A percentile compares a stretch with the other conserved stretches of the same genome.
Evolutionary conservation across 1,140 invertebrate species (phyloP).

Genomic region (Leptinotarsa defecta): DNA sequence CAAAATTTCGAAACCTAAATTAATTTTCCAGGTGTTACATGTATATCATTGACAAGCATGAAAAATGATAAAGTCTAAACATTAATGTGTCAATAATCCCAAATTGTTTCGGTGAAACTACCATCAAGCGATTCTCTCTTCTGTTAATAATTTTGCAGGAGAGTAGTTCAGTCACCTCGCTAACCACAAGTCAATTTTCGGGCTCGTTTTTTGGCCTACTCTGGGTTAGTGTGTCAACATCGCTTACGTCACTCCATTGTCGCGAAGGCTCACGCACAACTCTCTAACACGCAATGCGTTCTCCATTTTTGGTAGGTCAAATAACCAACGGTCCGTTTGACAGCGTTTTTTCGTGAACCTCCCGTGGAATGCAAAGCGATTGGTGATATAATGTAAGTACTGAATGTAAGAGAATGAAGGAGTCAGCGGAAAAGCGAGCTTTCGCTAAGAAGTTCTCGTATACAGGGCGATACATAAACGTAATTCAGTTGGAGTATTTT

Average conservation of each 20-base stretch:
- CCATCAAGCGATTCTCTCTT: not conserved
- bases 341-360: not conserved
- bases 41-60: not conserved
- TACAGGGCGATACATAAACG: no score
- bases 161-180: constrained; percentile 22
- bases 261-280: constrained; percentile 9
- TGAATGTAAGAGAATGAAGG: no score
- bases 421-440: no score
- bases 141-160: not conserved
- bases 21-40: not conserved
- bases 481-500: no score
- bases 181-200: constrained; percentile 27
- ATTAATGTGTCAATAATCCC: constrained; percentile 30
- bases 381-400: not conserved
- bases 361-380: not conserved
- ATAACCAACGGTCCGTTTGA: not conserved
- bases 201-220: constrained; percentile 35
- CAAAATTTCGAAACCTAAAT: not conserved
- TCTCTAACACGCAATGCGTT: constrained; percentile 12
- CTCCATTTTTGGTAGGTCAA: not conserved
- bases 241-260: constrained; percentile 34
- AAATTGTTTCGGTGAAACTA: constrained; percentile 40
- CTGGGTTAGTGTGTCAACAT: constrained; percentile 39
- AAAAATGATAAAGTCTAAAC: not conserved
- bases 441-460: no score